Percentiles rank a stretch among this genome's conserved stretches.
Conservation (phyloP, 2,888 invertebrate genomes). For the Monopis laevigella region DNA sequence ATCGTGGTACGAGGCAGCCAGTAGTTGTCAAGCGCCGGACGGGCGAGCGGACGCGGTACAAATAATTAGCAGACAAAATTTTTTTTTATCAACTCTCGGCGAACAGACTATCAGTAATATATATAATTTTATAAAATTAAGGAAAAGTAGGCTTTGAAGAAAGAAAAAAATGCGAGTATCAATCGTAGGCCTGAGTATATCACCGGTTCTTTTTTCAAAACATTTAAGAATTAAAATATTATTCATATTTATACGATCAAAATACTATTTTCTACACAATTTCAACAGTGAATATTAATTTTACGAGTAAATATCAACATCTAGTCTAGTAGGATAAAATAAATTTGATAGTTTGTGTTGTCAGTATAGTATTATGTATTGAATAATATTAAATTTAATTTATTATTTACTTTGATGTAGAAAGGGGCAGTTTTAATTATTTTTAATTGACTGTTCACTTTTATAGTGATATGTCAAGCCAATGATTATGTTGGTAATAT, state of each 20-base stretch:
- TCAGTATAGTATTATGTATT: conserved; percentile 28
- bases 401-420: conserved; percentile 21
- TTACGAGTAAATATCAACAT: conserved; percentile 37
- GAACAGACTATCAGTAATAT: too few relatives aligned
- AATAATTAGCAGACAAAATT: too few relatives aligned
- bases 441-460: conserved; percentile 52
- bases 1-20: too few relatives aligned
- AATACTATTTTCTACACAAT: conserved; percentile 60
- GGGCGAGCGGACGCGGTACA: too few relatives aligned
- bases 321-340: conserved; percentile 44
- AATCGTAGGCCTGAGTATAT: conserved; percentile 4
- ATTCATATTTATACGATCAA: neutral
- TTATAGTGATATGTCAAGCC: conserved; percentile 51
- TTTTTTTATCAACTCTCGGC: too few relatives aligned
- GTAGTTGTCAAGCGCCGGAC: too few relatives aligned
- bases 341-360: conserved; percentile 38
- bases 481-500: conserved; percentile 14
- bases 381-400: neutral
- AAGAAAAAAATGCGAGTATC: neutral
- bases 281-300: conserved; percentile 47
- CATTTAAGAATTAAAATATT: neutral
- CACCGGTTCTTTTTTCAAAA: conserved; percentile 1
- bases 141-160: neutral
- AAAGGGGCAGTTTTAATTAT: conserved; percentile 18
- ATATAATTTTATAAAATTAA: too few relatives aligned